Conservation (phyloP, 2,888 invertebrate species). For the Eupithecia centaureata region DNA sequence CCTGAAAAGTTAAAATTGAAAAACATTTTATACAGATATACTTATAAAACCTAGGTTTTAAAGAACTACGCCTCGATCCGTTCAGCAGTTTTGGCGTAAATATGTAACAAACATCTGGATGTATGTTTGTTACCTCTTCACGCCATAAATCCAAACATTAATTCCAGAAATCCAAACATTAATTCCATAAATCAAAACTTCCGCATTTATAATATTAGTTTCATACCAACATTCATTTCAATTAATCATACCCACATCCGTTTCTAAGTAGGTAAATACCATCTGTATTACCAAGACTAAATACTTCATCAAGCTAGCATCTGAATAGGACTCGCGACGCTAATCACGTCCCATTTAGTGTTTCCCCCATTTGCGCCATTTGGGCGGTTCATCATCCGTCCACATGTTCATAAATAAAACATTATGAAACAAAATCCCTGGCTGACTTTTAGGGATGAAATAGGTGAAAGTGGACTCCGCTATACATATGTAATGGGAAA, state of each 20-base stretch:
- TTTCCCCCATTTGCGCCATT: slow-evolving; percentile 25
- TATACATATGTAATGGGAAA: not conserved
- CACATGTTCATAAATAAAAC: slow-evolving; percentile 51
- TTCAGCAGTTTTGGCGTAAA: too few species aligned
- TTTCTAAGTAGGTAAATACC: slow-evolving; percentile 1
- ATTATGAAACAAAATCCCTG: slow-evolving; percentile 41
- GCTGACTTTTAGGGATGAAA: slow-evolving; percentile 36
- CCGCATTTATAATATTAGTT: too few species aligned
- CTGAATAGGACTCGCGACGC: slow-evolving; percentile 46
- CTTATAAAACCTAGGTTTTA: too few species aligned
- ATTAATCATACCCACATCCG: not conserved
- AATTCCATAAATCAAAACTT: too few species aligned
- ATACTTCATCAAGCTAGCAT: slow-evolving; percentile 20
- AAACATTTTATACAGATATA: too few species aligned
- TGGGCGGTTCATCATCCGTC: slow-evolving; percentile 38
- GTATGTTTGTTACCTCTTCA: too few species aligned
- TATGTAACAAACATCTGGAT: too few species aligned
- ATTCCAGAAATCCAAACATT: too few species aligned
- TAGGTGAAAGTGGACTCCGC: slow-evolving; percentile 16
- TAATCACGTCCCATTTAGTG: slow-evolving; percentile 43
- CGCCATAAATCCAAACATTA: too few species aligned
- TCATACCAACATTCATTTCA: not conserved
- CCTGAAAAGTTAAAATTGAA: too few species aligned
- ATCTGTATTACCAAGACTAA: not conserved
- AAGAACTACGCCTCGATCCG: too few species aligned